Conservation (phyloP, 2,797 vertebrate species). For the Chelmon rostratus region DNA sequence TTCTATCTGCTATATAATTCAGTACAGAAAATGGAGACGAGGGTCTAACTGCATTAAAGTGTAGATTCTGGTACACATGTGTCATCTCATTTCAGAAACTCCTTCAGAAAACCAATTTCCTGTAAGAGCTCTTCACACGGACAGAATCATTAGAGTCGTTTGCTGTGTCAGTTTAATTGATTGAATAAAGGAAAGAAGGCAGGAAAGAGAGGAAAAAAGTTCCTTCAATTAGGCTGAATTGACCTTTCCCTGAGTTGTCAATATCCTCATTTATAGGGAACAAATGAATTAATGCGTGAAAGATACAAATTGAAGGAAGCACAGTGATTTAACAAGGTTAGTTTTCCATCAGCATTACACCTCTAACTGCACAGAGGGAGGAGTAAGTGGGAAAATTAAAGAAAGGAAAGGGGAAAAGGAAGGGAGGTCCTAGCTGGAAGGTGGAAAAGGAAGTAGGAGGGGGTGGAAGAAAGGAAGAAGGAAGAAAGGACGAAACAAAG, state of each 20-base stretch:
- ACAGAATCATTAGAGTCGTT: neutral
- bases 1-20: neutral
- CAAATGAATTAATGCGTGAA: neutral
- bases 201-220: neutral
- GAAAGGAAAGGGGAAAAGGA: neutral
- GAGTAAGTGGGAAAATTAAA: neutral
- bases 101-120: slow-evolving; percentile 8
- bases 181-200: neutral
- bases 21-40: neutral
- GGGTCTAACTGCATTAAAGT: neutral
- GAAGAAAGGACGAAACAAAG: no score
- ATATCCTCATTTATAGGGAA: slow-evolving; percentile 1
- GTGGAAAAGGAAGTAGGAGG: neutral
- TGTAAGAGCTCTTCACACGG: slow-evolving; percentile 22
- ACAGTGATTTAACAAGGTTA: slow-evolving; percentile 12
- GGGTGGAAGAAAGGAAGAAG: no score
- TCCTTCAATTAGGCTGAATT: slow-evolving; percentile 37
- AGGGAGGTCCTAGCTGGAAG: neutral
- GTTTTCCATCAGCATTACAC: neutral
- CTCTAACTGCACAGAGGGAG: neutral
- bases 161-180: slow-evolving; percentile 21
- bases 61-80: neutral
- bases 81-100: neutral
- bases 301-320: neutral
- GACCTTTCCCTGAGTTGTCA: slow-evolving; percentile 27